A percentile compares a stretch with the other conserved stretches of the same genome.
Conservation (phyloP, 2,888 invertebrate species). For the Laspeyria flexula region DNA sequence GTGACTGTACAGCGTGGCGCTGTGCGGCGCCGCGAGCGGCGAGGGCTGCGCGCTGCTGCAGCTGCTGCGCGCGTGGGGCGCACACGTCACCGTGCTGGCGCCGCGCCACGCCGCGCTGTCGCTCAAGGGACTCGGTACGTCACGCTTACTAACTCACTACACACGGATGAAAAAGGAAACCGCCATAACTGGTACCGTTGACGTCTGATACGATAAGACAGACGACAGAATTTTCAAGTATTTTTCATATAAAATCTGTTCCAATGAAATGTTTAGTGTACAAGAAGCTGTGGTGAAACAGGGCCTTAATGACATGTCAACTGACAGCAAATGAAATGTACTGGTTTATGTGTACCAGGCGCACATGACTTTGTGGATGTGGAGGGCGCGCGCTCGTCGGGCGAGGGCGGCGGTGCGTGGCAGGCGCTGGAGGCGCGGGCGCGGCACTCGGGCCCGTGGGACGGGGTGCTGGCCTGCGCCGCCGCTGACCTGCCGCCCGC, state of each 20-base stretch:
- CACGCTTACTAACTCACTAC: too few species aligned
- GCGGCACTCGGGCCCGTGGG: constrained; percentile 67
- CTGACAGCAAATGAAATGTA: too few species aligned
- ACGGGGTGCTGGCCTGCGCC: constrained; percentile 67
- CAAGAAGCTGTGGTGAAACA: too few species aligned
- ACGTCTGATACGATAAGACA: too few species aligned
- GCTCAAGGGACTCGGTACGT: constrained; percentile 63
- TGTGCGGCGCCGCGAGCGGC: constrained; percentile 73
- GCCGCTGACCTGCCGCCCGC: constrained; percentile 50
- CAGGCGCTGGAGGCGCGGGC: constrained; percentile 57
- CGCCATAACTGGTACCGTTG: too few species aligned
- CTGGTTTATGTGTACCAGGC: constrained; percentile 44
- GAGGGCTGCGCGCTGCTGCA: constrained; percentile 73
- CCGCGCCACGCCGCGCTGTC: constrained; percentile 56
- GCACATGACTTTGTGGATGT: constrained; percentile 63
- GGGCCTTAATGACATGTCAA: too few species aligned
- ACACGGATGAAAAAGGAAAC: too few species aligned
- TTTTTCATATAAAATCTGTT: too few species aligned
- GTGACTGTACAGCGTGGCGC: too few species aligned
- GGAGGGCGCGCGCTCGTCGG: constrained; percentile 31
- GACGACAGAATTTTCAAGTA: too few species aligned
- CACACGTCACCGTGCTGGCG: constrained; percentile 62
- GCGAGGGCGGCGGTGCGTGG: constrained; percentile 56
- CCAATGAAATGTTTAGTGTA: too few species aligned
- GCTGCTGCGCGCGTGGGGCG: constrained; percentile 68